These are phyloP conservation scores for Carapus acus DNA, from an alignment of 2,797 vertebrate genomes.

Conservation along the genomic window DNA sequence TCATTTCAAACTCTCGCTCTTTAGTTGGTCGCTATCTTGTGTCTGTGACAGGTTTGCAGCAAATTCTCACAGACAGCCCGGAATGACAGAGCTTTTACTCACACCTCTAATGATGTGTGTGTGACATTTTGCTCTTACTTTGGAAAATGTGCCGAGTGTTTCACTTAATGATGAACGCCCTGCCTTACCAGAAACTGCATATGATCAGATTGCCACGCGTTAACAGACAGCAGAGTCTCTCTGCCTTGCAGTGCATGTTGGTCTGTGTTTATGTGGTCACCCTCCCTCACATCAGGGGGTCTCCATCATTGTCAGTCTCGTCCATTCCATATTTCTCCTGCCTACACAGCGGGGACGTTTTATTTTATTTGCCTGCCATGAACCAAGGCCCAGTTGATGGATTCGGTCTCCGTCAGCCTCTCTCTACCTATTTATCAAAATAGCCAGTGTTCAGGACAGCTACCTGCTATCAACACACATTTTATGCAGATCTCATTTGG, in stretches of 20 bases:
- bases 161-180: too few species aligned
- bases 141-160: too few species aligned
- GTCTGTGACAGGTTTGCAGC: too few species aligned
- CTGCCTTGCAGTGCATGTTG: conserved; percentile 12
- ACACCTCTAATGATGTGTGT: too few species aligned
- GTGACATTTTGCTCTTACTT: too few species aligned
- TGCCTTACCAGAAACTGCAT: too few species aligned
- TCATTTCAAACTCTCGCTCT: too few species aligned
- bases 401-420: conserved; percentile 51
- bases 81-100: too few species aligned
- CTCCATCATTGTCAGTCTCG: conserved; percentile 56
- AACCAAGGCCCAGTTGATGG: conserved; percentile 66
- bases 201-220: too few species aligned
- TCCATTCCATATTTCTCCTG: conserved; percentile 66
- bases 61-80: too few species aligned
- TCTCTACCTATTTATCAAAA: conserved; percentile 60
- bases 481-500: conserved; percentile 7
- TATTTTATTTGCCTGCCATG: conserved; percentile 67
- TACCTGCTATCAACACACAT: conserved; percentile 24
- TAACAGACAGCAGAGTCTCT: too few species aligned
- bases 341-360: conserved; percentile 60
- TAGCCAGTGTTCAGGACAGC: conserved; percentile 42
- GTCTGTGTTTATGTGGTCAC: conserved; percentile 22
- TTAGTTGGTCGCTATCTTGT: too few species aligned
- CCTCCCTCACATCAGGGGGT: conserved; percentile 38